phyloP scores from a whole-genome alignment of 2,888 invertebrate genomes.

The Xylophagus ater region DNA sequence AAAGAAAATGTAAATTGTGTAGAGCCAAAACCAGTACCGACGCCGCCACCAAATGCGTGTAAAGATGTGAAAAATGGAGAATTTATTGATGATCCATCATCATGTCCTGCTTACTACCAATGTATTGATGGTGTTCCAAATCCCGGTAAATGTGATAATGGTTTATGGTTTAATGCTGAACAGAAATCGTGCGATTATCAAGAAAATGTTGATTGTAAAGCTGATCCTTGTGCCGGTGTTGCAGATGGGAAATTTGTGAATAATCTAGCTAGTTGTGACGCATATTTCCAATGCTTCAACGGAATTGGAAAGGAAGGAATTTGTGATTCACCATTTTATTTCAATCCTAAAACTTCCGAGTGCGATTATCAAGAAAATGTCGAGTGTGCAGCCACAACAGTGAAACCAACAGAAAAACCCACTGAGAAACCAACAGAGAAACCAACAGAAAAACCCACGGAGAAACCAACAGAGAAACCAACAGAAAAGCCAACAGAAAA shows the following conservation, averaged over 20 bases:
- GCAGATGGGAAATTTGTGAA: slow-evolving; percentile 22
- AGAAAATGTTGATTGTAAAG: background rate
- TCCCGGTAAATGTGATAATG: slow-evolving; percentile 23
- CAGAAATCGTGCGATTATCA: background rate
- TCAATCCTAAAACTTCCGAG: slow-evolving; percentile 16
- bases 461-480: too few relatives aligned
- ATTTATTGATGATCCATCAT: slow-evolving; percentile 26
- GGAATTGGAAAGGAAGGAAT: slow-evolving; percentile 18
- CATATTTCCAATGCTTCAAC: slow-evolving; percentile 22
- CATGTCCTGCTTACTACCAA: slow-evolving; percentile 27
- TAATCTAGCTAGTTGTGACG: slow-evolving; percentile 23
- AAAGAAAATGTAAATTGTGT: too few relatives aligned
- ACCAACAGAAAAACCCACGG: too few relatives aligned
- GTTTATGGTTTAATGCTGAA: slow-evolving; percentile 7
- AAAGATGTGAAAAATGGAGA: too few relatives aligned
- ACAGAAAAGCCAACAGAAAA: too few relatives aligned
- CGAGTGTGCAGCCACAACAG: slow-evolving; percentile 11
- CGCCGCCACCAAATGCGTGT: too few relatives aligned
- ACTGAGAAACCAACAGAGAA: too few relatives aligned
- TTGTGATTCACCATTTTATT: slow-evolving; percentile 13
- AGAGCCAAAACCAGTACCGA: too few relatives aligned
- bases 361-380: slow-evolving; percentile 18
- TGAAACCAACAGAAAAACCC: too few relatives aligned
- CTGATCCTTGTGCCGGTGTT: slow-evolving; percentile 22
- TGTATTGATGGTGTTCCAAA: slow-evolving; percentile 24